These are phyloP conservation scores for Anisognathus igniventris DNA, from an alignment of 2,797 vertebrate species.

Conservation along the genomic window DNA sequence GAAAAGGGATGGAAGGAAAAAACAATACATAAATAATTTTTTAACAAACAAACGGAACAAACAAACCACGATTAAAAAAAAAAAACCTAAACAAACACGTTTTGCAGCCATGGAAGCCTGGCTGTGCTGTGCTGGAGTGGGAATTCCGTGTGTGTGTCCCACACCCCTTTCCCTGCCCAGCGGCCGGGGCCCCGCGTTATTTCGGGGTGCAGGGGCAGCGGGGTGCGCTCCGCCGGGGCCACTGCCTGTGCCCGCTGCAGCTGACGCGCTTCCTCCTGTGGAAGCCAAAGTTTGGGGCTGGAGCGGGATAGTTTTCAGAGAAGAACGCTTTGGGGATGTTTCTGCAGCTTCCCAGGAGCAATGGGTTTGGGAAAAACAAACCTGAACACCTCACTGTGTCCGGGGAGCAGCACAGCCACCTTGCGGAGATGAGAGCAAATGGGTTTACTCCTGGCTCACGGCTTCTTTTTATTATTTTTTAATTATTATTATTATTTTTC, in stretches of 20 bases:
- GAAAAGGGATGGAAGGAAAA: background rate
- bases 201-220: background rate
- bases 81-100: accelerated
- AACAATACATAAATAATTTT: background rate
- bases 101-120: background rate
- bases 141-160: background rate
- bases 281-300: background rate
- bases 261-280: background rate
- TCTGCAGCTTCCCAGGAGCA: background rate
- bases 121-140: background rate
- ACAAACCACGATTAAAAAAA: no score
- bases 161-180: background rate
- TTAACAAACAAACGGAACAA: background rate
- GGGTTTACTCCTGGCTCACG: background rate
- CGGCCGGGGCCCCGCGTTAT: background rate
- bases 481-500: accelerated
- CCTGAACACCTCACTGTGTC: background rate
- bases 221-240: background rate
- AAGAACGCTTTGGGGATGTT: background rate
- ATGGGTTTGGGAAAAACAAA: background rate
- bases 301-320: background rate
- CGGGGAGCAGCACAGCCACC: background rate
- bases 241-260: background rate
- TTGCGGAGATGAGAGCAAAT: background rate
- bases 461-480: background rate